These are phyloP conservation scores for Liasis olivaceus DNA, from an alignment of 2,797 vertebrate genomes.

Conservation along the genomic window DNA sequence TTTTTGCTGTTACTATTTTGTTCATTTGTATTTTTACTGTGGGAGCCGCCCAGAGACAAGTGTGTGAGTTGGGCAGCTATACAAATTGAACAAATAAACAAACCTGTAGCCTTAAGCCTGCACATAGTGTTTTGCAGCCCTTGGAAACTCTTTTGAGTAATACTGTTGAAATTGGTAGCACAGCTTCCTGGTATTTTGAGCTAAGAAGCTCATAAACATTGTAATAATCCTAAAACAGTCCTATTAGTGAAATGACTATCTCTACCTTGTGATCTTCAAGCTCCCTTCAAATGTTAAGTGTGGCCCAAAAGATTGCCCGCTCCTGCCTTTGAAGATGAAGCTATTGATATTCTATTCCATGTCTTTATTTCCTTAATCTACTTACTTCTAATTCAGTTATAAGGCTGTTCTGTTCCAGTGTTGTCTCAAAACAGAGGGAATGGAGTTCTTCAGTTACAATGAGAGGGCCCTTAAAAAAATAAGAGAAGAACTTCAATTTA, in stretches of 20 bases:
- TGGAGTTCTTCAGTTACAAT: conserved; percentile 92
- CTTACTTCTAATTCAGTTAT: conserved; percentile 90
- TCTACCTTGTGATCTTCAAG: neutral
- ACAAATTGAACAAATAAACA: neutral
- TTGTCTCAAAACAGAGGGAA: conserved; percentile 87
- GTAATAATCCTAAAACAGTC: neutral
- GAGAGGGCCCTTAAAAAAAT: conserved; percentile 74
- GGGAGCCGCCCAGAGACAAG: neutral
- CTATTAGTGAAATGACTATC: neutral
- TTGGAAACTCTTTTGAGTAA: neutral
- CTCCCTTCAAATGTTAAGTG: neutral
- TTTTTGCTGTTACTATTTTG: neutral
- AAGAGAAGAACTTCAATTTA: neutral
- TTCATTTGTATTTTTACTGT: neutral
- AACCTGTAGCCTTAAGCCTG: neutral
- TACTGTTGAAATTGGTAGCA: neutral
- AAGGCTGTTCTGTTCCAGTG: conserved; percentile 86
- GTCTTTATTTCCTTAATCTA: neutral
- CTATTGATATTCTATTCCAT: neutral
- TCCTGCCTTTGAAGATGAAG: neutral
- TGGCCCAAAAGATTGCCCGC: neutral
- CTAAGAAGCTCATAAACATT: neutral
- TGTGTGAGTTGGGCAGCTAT: neutral
- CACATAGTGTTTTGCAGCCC: neutral
- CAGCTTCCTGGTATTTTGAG: neutral